Base-by-base conservation (phyloP, 2,888 invertebrate species). In the Nymphalis urticae region DNA sequence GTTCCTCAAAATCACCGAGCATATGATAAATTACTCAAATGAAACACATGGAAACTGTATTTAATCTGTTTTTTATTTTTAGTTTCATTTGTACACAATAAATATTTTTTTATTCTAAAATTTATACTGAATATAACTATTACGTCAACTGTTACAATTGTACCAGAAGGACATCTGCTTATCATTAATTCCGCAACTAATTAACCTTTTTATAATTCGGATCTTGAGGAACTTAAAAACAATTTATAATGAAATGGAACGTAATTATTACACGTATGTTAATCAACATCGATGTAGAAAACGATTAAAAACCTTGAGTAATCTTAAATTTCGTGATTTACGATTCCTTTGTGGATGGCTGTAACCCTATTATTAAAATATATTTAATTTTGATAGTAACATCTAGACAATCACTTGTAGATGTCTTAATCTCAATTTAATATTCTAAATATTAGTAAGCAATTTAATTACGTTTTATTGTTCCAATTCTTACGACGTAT, bases 391-490 rank as follows among this genome's bases (percentile, higher is more conserved):
- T 63, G 24, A 54, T 72, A 72, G 64, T 62, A 68, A 62, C 53
- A 67, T 67, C 53, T 75, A 77, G 73, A 74, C 71, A 68, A 71
- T 75, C 68, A 66, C 68, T 74, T 61, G 72, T 77, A 77, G 77
- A 74, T 76, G 76, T 77, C 74, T 77, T 79, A 78, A 67, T 77
- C 75, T 75, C 79, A 79, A 83, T 81, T 82, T 79, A 77, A 85
- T 82, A 88, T 87, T 89, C 85, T 88, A 88, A 88, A 83, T 80
- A 77, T 81, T 79, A 76, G 80, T 77, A 87, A 89, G 88, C 87
- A 86, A 89, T 88, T 82, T 81, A 77, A 79, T 77, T 72, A 79
- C 74, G 77, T 80, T 82, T 81, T 78, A 68, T 71, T 64, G 66
- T 68, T 75, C 70, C 66, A 65, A 68, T 72, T 72, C 71, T 69